Base-by-base conservation (phyloP, 2,888 invertebrate species). In the Pammene aurita region DNA sequence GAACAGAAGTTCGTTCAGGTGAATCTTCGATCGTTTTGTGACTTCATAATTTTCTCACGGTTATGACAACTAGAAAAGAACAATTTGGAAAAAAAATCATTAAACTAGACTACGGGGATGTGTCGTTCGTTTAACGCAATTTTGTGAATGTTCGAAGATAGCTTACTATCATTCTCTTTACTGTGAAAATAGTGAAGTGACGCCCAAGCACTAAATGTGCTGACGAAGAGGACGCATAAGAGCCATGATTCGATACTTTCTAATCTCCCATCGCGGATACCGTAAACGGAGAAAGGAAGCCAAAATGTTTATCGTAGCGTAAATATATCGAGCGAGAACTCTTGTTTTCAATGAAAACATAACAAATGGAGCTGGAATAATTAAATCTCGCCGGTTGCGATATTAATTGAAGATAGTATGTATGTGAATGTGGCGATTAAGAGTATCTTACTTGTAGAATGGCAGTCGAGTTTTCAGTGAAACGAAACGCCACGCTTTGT, bases 191-290 rank as follows among this genome's bases (percentile, higher is more conserved):
- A 48, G 50, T 72, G 72, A 66, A 56, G 46, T 62, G 77, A 80
- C 76, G 80, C 80, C 80, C 76, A 76, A 64, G 68, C 70, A 72
- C 78, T 75, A 75, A 82, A 80, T 75, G 75, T 75, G 81, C 82
- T 82, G 83, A 84, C 79, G 80, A 80, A 79, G 77, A 67, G 64
- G 70, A 70, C 70, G 62, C 67, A 70, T 65, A 56, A 62, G 63
- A 70, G 66, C 63, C 60, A 71, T 72, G 73, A 72, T 72, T 69
- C 66, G 66, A 71, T 71, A 72, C 72, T 73, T 72, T 72, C 72
- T 73, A 75, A 75, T 75, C 73, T 73, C 62, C 58, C 57, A 72
- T 73, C 71, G 58, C 35, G 56, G 73, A 70, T 69, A 71, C 44
- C 63, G 58, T 64, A 67, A 63, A 58, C 48, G 60, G 66, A 66